These are phyloP conservation scores for Poliocrania exsul DNA, from an alignment of 2,797 vertebrate species.

Conservation along the genomic window DNA sequence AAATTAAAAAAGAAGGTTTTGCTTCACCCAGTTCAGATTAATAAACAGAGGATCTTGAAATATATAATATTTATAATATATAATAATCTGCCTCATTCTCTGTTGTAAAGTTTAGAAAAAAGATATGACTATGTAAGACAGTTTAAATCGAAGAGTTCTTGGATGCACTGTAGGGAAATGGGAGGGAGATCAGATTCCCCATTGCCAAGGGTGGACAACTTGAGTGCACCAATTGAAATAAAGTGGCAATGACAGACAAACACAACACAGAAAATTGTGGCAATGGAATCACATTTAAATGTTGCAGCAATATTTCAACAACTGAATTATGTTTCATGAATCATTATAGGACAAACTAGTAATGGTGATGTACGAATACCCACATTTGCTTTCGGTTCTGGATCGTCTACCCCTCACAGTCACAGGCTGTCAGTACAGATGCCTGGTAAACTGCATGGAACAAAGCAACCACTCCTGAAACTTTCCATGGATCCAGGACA, in stretches of 20 bases:
- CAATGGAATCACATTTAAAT: background rate
- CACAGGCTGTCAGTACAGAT: too few species aligned
- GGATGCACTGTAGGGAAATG: background rate
- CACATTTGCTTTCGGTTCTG: background rate
- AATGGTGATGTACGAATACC: accelerated
- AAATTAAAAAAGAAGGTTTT: background rate
- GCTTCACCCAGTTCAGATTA: background rate
- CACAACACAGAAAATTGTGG: accelerated
- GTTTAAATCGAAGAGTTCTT: background rate
- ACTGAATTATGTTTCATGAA: background rate
- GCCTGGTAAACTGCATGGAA: accelerated
- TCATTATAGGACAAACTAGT: background rate
- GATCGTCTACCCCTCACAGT: background rate
- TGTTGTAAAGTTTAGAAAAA: background rate
- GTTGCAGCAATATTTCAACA: background rate
- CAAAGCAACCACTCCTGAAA: background rate
- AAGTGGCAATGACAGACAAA: background rate
- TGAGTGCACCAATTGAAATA: background rate
- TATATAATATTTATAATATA: background rate
- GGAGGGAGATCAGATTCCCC: background rate
- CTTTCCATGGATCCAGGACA: background rate
- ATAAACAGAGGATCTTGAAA: background rate
- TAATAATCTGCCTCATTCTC: background rate
- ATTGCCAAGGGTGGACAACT: background rate
- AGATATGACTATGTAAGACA: background rate